Evolutionary conservation across 2,888 invertebrate genomes (phyloP).

Genomic region (Candidula unifasciata): DNA sequence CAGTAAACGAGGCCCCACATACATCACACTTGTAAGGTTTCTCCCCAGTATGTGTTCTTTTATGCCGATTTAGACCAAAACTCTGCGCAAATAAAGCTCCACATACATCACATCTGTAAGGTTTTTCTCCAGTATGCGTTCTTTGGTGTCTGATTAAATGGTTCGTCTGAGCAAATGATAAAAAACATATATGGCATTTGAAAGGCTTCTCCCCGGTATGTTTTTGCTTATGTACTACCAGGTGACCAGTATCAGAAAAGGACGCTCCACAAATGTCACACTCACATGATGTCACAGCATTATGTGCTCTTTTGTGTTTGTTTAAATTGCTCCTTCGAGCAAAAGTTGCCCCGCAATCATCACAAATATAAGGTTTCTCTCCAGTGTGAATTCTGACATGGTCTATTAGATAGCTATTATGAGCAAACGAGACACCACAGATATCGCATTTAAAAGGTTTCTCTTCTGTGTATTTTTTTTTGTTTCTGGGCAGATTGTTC

Average conservation of each 20-base stretch:
- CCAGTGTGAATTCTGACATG: neutral
- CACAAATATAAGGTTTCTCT: neutral
- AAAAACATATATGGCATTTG: neutral
- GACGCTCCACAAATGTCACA: neutral
- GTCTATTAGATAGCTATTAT: neutral
- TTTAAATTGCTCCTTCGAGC: neutral
- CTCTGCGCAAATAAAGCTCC: neutral
- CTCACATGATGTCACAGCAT: neutral
- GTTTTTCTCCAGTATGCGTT: slow-evolving; percentile 6
- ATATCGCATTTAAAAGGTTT: too few relatives aligned
- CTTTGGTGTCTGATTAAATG: neutral
- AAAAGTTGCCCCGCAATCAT: neutral
- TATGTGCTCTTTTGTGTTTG: neutral
- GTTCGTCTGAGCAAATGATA: neutral
- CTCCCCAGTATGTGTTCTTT: slow-evolving; percentile 6
- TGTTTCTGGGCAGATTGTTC: too few relatives aligned
- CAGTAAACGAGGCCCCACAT: neutral
- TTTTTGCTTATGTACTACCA: neutral
- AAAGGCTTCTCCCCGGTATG: neutral
- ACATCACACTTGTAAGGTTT: slow-evolving; percentile 11
- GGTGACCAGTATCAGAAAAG: neutral
- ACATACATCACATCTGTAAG: slow-evolving; percentile 4
- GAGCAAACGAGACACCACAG: too few relatives aligned
- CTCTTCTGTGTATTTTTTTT: too few relatives aligned
- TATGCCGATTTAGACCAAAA: neutral